These are phyloP conservation scores for Anthoptus insignis DNA, from an alignment of 2,888 invertebrate genomes.

Conservation along the genomic window DNA sequence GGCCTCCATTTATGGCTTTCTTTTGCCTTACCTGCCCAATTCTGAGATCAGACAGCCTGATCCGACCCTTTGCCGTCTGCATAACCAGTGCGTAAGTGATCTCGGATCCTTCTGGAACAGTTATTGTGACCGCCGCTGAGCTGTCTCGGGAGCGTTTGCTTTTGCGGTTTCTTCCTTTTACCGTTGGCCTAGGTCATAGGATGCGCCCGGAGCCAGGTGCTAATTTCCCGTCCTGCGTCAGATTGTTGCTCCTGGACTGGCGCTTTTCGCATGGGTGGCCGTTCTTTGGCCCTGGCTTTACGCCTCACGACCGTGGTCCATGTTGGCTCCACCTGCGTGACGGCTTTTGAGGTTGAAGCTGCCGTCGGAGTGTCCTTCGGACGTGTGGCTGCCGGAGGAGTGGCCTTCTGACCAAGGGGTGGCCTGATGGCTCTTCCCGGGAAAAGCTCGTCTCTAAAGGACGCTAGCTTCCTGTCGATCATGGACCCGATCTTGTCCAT, in stretches of 20 bases:
- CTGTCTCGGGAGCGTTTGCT: background rate
- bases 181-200: no score
- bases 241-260: background rate
- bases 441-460: background rate
- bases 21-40: conserved; percentile 3
- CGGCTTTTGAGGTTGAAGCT: background rate
- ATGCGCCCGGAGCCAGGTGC: background rate
- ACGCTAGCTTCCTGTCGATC: background rate
- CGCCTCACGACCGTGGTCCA: background rate
- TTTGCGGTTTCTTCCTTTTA: background rate
- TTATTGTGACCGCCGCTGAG: conserved; percentile 12
- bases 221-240: background rate
- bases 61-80: conserved; percentile 4
- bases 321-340: background rate
- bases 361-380: background rate
- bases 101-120: background rate
- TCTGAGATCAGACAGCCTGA: background rate
- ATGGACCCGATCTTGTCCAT: background rate
- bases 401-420: background rate
- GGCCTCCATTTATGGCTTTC: conserved; percentile 8
- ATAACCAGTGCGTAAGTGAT: conserved; percentile 13
- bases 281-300: background rate
- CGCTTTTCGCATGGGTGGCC: background rate
- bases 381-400: background rate
- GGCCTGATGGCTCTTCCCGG: background rate